phyloP scores from a whole-genome alignment of 37 sponge, comb jelly and placozoan genomes.

The Aphrocallistes beatrix region DNA sequence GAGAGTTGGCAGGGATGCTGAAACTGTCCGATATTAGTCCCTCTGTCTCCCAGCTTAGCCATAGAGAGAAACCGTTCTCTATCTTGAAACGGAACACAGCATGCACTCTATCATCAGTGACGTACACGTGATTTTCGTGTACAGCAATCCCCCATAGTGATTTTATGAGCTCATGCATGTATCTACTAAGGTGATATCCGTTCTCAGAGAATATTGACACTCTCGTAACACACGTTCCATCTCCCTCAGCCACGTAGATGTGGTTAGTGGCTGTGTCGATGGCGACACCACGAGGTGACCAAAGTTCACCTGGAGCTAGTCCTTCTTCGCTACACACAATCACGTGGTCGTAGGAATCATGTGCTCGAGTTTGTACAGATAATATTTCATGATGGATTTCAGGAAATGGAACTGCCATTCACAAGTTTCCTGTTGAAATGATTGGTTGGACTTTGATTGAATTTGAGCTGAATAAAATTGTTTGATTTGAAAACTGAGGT shows the following conservation, averaged over 20 bases:
- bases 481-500: too few relatives aligned
- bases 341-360: too few relatives aligned
- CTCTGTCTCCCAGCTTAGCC: not conserved
- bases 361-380: too few relatives aligned
- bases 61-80: not conserved
- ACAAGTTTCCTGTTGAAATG: too few relatives aligned
- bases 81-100: not conserved
- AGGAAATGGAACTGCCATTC: too few relatives aligned
- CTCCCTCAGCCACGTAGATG: not conserved
- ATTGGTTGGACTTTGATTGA: too few relatives aligned
- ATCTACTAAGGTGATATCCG: not conserved
- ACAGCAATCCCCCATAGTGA: not conserved
- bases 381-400: too few relatives aligned
- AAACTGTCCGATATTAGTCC: not conserved
- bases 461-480: too few relatives aligned
- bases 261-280: not conserved
- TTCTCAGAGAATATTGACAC: not conserved
- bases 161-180: not conserved
- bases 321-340: too few relatives aligned
- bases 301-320: not conserved
- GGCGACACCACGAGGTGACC: not conserved
- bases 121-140: not conserved
- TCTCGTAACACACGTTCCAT: not conserved
- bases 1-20: not conserved
- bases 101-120: not conserved